Percentiles rank a stretch among this genome's conserved stretches.
Evolutionary conservation across 2,888 invertebrate genomes (phyloP).

Genomic region (Acholoe squamosa): DNA sequence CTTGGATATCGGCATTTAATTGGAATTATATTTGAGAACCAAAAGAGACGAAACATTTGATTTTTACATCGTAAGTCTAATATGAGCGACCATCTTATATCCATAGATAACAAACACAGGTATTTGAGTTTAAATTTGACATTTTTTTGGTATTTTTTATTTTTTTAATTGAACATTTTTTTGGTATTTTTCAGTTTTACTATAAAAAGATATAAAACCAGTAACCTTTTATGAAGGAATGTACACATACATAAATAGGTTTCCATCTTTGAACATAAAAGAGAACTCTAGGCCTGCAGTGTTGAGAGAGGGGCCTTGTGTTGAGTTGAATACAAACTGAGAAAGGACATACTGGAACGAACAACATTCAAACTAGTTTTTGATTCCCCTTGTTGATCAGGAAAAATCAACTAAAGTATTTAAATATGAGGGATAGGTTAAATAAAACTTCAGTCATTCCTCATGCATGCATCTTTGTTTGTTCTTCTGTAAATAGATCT

Average conservation of each 20-base stretch:
- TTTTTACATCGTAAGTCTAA: no score
- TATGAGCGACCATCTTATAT: no score
- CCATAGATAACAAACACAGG: not conserved
- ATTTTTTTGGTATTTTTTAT: conserved; percentile 49
- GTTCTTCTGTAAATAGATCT: not conserved
- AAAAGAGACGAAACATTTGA: no score
- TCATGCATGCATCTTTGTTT: not conserved
- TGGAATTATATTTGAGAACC: no score
- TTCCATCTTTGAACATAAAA: not conserved
- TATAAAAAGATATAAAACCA: conserved; percentile 23
- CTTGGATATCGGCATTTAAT: no score
- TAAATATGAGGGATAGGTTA: no score
- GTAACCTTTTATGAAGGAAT: conserved; percentile 33
- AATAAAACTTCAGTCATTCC: not conserved
- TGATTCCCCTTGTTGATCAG: no score
- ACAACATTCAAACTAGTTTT: no score
- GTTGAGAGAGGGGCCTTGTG: no score
- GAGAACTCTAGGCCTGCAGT: not conserved
- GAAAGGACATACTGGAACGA: no score
- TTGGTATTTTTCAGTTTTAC: not conserved
- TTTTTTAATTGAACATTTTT: conserved; percentile 37
- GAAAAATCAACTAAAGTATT: no score
- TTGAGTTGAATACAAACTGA: no score
- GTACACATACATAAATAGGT: conserved; percentile 27
- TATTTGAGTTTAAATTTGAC: conserved; percentile 40